phyloP scores from a whole-genome alignment of 2,888 invertebrate genomes.

The Apantesis nais region DNA sequence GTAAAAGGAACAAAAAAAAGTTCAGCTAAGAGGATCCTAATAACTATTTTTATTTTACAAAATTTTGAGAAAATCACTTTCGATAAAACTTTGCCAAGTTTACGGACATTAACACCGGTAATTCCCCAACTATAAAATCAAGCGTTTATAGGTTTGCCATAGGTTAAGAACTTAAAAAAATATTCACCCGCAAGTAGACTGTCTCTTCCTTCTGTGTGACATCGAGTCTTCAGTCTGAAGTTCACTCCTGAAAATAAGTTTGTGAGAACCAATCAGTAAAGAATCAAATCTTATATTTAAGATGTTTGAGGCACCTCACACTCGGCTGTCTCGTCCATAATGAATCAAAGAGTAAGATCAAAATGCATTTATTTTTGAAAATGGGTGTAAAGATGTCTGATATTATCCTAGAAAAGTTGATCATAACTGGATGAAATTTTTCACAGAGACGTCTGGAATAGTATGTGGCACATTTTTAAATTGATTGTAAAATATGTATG shows the following conservation, averaged over 20 bases:
- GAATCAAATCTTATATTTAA: background rate
- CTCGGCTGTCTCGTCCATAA: background rate
- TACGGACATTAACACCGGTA: no score
- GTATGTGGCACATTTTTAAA: background rate
- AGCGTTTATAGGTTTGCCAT: background rate
- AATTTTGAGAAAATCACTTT: no score
- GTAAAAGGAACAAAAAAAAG: no score
- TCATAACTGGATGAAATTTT: no score
- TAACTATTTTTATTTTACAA: no score
- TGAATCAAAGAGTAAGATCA: no score
- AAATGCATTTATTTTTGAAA: no score
- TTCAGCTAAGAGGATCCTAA: no score
- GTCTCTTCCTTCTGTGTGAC: slow-evolving; percentile 10
- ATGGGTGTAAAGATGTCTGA: no score
- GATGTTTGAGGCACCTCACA: background rate
- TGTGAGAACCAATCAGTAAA: background rate
- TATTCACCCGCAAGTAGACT: slow-evolving; percentile 6
- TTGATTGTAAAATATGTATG: no score
- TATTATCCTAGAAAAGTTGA: background rate
- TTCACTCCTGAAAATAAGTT: slow-evolving; percentile 3
- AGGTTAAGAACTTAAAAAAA: background rate
- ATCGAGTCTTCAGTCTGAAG: background rate
- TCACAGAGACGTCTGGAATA: no score
- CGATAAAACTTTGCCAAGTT: no score
- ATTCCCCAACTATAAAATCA: background rate